A percentile compares a stretch with the other conserved stretches of the same genome.
phyloP scores from a whole-genome alignment of 1,140 invertebrate genomes.

The Sitophilus oryzae region DNA sequence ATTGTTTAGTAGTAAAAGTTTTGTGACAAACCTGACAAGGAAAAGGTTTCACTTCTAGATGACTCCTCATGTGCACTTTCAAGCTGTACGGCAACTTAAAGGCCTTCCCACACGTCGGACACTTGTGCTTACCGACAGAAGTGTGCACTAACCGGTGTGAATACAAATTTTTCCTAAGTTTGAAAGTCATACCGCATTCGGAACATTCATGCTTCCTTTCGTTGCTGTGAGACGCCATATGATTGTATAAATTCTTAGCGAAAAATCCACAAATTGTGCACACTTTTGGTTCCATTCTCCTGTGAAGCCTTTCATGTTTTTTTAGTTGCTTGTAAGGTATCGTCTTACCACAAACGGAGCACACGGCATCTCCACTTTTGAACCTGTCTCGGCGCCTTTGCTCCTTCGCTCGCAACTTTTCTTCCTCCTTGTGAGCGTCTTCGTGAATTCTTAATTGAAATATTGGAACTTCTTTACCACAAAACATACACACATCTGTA shows the following conservation, averaged over 20 bases:
- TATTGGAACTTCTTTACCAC: constrained; percentile 13
- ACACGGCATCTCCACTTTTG: not conserved
- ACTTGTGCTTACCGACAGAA: constrained; percentile 49
- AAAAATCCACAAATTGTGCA: constrained; percentile 14
- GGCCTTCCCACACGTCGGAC: constrained; percentile 16
- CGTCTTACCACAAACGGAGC: constrained; percentile 9
- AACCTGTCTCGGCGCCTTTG: not conserved
- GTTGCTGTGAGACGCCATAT: constrained; percentile 21
- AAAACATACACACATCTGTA: constrained; percentile 17
- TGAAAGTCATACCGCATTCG: constrained; percentile 33
- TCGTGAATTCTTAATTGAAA: constrained; percentile 1
- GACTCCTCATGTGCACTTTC: constrained; percentile 45
- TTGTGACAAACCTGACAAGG: constrained; percentile 27
- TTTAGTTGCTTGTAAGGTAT: constrained; percentile 4
- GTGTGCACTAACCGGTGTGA: constrained; percentile 63
- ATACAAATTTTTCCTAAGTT: constrained; percentile 22
- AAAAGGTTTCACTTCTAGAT: constrained; percentile 47
- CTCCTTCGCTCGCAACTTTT: constrained; percentile 2
- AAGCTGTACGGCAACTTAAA: constrained; percentile 35
- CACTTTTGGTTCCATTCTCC: constrained; percentile 1
- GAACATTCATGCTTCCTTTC: constrained; percentile 22
- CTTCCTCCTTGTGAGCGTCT: constrained; percentile 5
- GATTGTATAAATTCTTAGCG: constrained; percentile 18
- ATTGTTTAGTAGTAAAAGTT: constrained; percentile 35
- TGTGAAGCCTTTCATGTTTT: constrained; percentile 17